Evolutionary conservation across 2,113 vertebrate genomes (phyloP).

Genomic region (Rhinolophus ferrumequinum): DNA sequence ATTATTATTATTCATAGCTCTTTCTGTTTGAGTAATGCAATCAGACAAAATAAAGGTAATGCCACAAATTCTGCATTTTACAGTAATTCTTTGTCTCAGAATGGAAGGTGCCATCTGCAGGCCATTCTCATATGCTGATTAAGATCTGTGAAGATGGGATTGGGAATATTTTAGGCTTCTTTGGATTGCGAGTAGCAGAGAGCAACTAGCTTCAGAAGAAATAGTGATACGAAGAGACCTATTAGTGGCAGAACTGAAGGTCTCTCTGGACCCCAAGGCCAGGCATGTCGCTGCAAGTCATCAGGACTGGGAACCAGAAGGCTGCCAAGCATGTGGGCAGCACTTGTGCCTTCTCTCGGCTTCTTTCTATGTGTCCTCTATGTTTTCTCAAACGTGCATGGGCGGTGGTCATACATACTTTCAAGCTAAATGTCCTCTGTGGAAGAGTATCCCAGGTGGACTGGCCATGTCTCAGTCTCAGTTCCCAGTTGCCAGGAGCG

Average conservation of each 20-base stretch:
- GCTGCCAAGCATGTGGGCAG: fast-evolving
- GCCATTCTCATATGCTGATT: not conserved
- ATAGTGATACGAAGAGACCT: fast-evolving
- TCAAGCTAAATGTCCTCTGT: not conserved
- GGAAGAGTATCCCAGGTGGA: not conserved
- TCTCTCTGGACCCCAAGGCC: not conserved
- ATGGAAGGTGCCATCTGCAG: conserved; percentile 48
- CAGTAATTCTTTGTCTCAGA: conserved; percentile 41
- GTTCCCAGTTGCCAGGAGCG: not conserved
- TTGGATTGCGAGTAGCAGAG: not conserved
- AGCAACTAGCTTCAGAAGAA: not conserved
- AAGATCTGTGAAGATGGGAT: not conserved
- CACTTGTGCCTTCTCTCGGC: fast-evolving
- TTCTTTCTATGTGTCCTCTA: not conserved
- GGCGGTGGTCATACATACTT: not conserved
- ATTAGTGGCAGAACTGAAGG: fast-evolving
- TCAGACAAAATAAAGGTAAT: conserved; percentile 77
- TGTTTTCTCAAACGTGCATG: fast-evolving
- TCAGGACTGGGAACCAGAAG: too few species aligned
- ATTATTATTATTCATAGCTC: conserved; percentile 70
- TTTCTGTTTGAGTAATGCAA: conserved; percentile 76
- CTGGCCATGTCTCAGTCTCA: too few species aligned
- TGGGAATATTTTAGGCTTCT: not conserved
- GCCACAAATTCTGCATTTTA: not conserved
- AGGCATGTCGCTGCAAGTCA: fast-evolving